Conservation (phyloP, 2,113 vertebrate genomes). For the Psilopsiagon aurifrons region DNA sequence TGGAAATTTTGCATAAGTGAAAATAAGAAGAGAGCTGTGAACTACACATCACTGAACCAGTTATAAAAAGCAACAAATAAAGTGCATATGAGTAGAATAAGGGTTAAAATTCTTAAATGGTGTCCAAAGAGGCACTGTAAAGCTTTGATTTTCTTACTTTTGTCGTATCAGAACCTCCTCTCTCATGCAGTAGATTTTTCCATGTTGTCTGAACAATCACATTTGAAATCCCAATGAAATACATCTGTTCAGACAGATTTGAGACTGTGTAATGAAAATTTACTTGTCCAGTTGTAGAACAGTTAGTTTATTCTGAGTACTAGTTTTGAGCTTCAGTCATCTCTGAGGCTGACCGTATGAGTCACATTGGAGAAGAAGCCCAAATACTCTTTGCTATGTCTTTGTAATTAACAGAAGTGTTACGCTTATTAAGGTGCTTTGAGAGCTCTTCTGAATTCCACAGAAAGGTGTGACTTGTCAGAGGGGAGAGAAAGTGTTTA, state of each 20-base stretch:
- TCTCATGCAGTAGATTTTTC: neutral
- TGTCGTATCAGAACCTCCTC: neutral
- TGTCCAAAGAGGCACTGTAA: neutral
- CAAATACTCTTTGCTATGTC: neutral
- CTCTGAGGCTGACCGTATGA: neutral
- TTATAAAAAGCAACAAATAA: neutral
- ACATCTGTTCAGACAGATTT: neutral
- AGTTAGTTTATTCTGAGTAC: neutral
- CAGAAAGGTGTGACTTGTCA: neutral
- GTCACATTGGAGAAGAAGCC: fast-evolving
- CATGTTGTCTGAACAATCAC: neutral
- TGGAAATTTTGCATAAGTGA: neutral
- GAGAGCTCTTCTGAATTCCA: neutral
- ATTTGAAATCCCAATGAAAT: neutral
- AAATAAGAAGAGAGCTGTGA: neutral
- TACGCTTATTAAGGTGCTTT: neutral
- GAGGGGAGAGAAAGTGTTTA: neutral
- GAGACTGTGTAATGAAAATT: neutral
- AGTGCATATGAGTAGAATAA: neutral
- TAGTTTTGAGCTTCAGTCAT: neutral
- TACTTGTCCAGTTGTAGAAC: neutral
- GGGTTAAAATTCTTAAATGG: neutral
- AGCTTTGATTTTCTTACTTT: neutral
- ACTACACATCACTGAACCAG: neutral
- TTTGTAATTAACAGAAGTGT: neutral